Conservation (phyloP, 2,888 invertebrate species). For the Beris chalybata region DNA sequence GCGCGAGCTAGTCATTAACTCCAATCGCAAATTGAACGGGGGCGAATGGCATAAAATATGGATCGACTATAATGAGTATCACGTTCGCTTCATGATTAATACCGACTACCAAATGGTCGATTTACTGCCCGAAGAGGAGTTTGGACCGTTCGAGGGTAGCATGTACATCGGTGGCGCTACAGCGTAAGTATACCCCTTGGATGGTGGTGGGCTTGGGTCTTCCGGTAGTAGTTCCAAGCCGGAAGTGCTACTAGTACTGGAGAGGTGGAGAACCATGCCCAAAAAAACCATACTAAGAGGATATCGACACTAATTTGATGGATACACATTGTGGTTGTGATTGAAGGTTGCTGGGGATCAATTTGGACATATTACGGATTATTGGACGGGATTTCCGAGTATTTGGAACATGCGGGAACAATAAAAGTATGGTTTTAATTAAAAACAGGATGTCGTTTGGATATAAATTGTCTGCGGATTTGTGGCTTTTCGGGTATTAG, state of each 20-base stretch:
- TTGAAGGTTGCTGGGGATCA: slow-evolving; percentile 27
- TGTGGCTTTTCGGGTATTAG: too few relatives aligned
- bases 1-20: slow-evolving; percentile 79
- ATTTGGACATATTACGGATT: slow-evolving; percentile 27
- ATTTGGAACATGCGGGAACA: neutral
- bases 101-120: slow-evolving; percentile 87
- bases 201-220: too few relatives aligned
- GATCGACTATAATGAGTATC: slow-evolving; percentile 93
- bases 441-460: slow-evolving; percentile 9
- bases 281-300: slow-evolving; percentile 25
- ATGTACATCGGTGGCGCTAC: slow-evolving; percentile 94
- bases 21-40: slow-evolving; percentile 79
- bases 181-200: slow-evolving; percentile 65
- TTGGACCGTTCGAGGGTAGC: slow-evolving; percentile 89
- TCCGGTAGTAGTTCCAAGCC: too few relatives aligned
- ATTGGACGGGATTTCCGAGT: slow-evolving; percentile 24
- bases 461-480: too few relatives aligned
- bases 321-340: slow-evolving; percentile 30
- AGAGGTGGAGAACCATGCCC: neutral
- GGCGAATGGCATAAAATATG: slow-evolving; percentile 96
- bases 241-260: too few relatives aligned
- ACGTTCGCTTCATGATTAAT: slow-evolving; percentile 90
- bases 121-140: slow-evolving; percentile 80
- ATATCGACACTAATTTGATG: slow-evolving; percentile 32
- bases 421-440: slow-evolving; percentile 27